These are phyloP conservation scores for Drosophila lacicola DNA, from an alignment of 2,888 invertebrate genomes.

Conservation along the genomic window DNA sequence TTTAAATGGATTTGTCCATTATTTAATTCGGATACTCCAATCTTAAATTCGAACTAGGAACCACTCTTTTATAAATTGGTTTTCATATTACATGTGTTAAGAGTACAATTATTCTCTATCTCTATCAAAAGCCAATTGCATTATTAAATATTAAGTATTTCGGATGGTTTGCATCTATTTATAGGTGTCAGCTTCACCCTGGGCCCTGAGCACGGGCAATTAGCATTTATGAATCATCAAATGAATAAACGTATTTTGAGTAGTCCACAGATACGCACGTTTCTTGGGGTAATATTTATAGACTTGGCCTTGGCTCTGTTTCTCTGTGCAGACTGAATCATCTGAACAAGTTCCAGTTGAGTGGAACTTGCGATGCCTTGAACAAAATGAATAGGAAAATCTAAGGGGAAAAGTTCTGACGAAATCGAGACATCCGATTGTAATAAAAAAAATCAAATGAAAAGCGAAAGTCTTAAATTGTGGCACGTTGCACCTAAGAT, in stretches of 20 bases:
- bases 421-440: slow-evolving; percentile 14
- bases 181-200: not conserved
- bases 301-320: slow-evolving; percentile 53
- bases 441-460: slow-evolving; percentile 21
- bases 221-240: slow-evolving; percentile 47
- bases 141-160: not conserved
- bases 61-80: no score
- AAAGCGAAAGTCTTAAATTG: slow-evolving; percentile 61
- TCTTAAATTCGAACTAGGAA: no score
- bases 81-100: no score
- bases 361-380: slow-evolving; percentile 22
- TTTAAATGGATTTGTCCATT: no score
- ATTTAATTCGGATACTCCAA: no score
- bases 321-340: slow-evolving; percentile 23
- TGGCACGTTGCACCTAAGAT: slow-evolving; percentile 8
- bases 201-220: slow-evolving; percentile 9
- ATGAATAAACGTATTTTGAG: slow-evolving; percentile 21
- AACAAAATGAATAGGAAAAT: slow-evolving; percentile 1
- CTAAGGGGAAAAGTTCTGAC: slow-evolving; percentile 18
- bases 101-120: no score
- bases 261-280: slow-evolving; percentile 19
- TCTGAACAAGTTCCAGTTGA: slow-evolving; percentile 26
- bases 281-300: slow-evolving; percentile 43
- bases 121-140: not conserved
- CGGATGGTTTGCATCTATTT: slow-evolving; percentile 8